Base-by-base conservation (phyloP, 2,797 vertebrate species). In the Melanotaenia trifasciata region DNA sequence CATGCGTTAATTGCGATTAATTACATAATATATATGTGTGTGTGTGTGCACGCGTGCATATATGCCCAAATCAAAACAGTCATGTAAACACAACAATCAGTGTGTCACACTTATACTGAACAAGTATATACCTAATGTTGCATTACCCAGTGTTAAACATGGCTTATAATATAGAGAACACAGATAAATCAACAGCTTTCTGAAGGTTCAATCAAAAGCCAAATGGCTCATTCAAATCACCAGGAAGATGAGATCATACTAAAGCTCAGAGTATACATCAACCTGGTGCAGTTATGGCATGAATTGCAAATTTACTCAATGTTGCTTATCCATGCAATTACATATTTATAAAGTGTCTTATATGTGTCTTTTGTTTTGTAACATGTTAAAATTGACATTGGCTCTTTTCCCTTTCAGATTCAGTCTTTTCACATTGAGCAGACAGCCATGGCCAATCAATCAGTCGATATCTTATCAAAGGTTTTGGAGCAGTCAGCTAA, bases 401-500 rank as follows among this genome's bases (percentile, higher is more conserved):
- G 20, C 9, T 47, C 10, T 69, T 61, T 26, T 5, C 43, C 20
- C 16, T 20, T 26, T 32, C 66, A 77, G 64, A 33, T 67, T 63
- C 9, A 80, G 47, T 67, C 20, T n/a, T n/a, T 7, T 67, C 18
- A 78, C 54, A 30, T 18, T 22, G 22, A 70, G n/a, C 77, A 70
- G 92, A 35, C 62, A 54, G 32, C 94, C 93, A 97, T 97, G 93
- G 95, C 94, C 14, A 93, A 93, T 81, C 94, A 95, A 24, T 86
- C 96, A 54, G 91, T 96, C 33, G 96, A 96, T 8, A 92, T 96
- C 78, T 84, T 97, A 65, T 74, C 96, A 0, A 96, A 98, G 89
- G 96, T 94, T 65, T 73, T 99, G 86, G 97, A 98, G 90, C 95
- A 98, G 81, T 95, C 96, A 0, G 89, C 96, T 36, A 95, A 95